These are phyloP conservation scores for Netelia virgata DNA, from an alignment of 2,888 invertebrate species.

Conservation along the genomic window DNA sequence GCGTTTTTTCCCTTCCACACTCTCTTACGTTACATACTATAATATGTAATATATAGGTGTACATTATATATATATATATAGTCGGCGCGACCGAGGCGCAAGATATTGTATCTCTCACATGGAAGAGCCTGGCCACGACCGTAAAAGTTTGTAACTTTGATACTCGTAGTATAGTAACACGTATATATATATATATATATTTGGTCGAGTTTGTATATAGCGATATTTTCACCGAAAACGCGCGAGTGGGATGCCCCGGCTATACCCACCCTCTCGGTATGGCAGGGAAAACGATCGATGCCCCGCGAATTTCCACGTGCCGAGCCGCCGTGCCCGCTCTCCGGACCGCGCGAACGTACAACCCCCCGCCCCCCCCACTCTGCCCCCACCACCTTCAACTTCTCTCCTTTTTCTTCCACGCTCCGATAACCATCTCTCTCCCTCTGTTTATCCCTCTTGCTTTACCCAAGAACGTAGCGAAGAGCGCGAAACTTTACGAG, in stretches of 20 bases:
- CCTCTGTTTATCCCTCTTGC: conserved; percentile 1
- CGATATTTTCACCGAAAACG: conserved; percentile 56
- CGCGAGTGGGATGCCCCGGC: conserved; percentile 61
- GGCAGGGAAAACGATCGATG: conserved; percentile 69
- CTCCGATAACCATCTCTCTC: conserved; percentile 5
- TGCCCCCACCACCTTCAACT: conserved; percentile 1
- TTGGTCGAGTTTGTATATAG: conserved; percentile 3
- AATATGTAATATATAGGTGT: conserved; percentile 4
- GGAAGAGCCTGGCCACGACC: conserved; percentile 20
- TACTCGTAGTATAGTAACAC: conserved; percentile 35
- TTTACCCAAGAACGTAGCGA: background rate
- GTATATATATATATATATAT: background rate
- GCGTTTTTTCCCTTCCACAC: background rate
- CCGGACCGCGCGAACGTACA: conserved; percentile 49
- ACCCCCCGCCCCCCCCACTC: background rate
- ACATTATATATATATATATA: background rate
- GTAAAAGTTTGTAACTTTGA: conserved; percentile 60
- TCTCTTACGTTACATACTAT: background rate
- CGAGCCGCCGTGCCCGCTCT: conserved; percentile 55
- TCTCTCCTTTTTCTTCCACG: background rate
- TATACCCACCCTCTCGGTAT: conserved; percentile 21
- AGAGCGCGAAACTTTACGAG: conserved; percentile 40
- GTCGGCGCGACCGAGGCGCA: conserved; percentile 12
- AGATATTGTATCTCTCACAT: conserved; percentile 14
- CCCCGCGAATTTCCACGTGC: conserved; percentile 71